Conservation (phyloP, 2,113 vertebrate species). For the Tetrax tetrax region DNA sequence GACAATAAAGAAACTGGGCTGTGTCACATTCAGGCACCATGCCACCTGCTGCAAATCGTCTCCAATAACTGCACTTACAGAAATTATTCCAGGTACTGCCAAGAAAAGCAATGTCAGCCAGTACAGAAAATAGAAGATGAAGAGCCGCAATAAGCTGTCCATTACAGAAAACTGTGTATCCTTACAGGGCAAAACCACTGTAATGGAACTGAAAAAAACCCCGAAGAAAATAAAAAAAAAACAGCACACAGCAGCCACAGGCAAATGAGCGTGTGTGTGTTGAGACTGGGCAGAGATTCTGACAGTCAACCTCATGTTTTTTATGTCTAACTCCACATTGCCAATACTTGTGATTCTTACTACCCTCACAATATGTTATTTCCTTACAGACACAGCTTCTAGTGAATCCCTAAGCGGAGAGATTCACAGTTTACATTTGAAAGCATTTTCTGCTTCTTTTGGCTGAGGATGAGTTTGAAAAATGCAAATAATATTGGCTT, state of each 20-base stretch:
- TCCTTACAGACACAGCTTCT: neutral
- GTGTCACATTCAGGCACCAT: neutral
- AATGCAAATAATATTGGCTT: neutral
- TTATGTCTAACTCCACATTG: neutral
- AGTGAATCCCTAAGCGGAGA: neutral
- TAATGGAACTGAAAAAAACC: neutral
- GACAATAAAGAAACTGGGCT: neutral
- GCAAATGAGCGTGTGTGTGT: neutral
- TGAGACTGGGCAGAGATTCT: neutral
- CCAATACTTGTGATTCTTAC: neutral
- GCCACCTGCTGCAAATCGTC: neutral
- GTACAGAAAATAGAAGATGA: neutral
- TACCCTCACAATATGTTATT: neutral
- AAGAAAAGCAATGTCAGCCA: conserved; percentile 9
- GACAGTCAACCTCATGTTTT: neutral
- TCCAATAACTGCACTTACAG: conserved; percentile 26
- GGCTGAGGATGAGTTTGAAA: neutral
- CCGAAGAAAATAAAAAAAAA: neutral
- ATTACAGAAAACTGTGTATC: neutral
- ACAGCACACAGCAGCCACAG: neutral
- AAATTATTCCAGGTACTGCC: conserved; percentile 43
- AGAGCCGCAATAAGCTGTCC: neutral
- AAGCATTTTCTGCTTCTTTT: neutral
- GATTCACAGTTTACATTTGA: neutral
- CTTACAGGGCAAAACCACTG: neutral